Base-by-base conservation (phyloP, 2,113 vertebrate species). In the Clarias magur region DNA sequence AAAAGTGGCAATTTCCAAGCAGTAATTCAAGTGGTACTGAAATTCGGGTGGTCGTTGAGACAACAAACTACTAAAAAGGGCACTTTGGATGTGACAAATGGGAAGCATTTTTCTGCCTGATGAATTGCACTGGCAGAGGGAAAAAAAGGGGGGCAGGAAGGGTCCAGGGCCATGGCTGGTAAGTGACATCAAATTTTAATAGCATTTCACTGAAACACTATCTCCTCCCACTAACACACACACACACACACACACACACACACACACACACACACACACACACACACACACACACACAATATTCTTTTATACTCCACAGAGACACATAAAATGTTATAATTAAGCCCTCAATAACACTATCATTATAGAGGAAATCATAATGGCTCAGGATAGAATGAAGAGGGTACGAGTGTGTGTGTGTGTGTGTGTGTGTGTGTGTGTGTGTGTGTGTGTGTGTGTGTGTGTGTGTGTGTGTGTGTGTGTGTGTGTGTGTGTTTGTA, bases 321-420 rank as follows among this genome's bases (percentile, higher is more conserved):
- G 13, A 80, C 21, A n/a, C 2, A 30, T 79, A n/a, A 81, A 84
- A 86, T 30, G 78, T 56, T 70, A 81, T 65, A 86, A 81, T 86
- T 86, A 86, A 72, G 34, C 56, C 78, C 67, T 81, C 78, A 72
- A 86, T 86, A 86, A 73, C 30, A 81, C 85, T 86, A 86, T 81
- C 63, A 81, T 81, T 86, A 86, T 11, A 57, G 19, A 80, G 60
- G 16, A 27, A 80, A 17, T 42, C 60, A 65, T 54, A 80, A 80
- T 68, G 19, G 34, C 11, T 67, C 23, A 62, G 17, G 59, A 79
- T 67, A 62, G 60, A 86, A 57, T 38, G 7, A 86, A 72, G 27
- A 10, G 27, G n/a, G 42, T 57, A 30, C 25, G 62, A 42, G 4
- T 34, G n/a, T 9, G 19, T 23, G 60, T 83, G 83, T 80, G 72